A percentile compares a stretch with the other conserved stretches of the same genome.
phyloP scores from a whole-genome alignment of 2,888 invertebrate genomes.

The Oscheius sp. region DNA sequence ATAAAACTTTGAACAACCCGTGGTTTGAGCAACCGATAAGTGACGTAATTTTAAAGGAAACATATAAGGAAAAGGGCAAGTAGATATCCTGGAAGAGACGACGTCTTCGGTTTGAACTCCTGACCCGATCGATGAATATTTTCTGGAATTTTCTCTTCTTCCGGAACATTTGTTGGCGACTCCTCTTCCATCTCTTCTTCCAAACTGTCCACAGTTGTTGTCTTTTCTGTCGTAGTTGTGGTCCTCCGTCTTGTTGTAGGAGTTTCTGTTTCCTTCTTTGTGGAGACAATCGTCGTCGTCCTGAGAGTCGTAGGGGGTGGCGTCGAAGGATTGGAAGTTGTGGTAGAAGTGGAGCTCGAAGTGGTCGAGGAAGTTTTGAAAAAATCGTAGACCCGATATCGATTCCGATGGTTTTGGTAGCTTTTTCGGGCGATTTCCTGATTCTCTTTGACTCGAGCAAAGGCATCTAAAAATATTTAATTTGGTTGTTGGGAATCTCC shows the following conservation, averaged over 20 bases:
- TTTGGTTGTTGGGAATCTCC: not conserved
- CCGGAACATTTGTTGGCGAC: not conserved
- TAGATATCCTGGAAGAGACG: not conserved
- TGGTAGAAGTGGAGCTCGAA: not conserved
- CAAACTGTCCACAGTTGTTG: not conserved
- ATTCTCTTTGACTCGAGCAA: not conserved
- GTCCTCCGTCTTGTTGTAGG: not conserved
- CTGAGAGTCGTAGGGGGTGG: not conserved
- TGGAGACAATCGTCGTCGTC: not conserved
- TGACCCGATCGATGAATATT: not conserved
- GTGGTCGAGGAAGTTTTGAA: not conserved
- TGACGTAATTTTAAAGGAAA: too few relatives aligned
- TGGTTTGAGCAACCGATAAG: not conserved
- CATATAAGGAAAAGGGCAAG: not conserved
- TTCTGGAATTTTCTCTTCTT: not conserved
- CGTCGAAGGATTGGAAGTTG: not conserved
- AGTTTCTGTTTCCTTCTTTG: too few relatives aligned
- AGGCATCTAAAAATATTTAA: not conserved
- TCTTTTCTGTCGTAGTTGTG: not conserved
- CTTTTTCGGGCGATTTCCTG: not conserved
- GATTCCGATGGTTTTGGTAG: conserved; percentile 9
- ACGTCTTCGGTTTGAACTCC: not conserved
- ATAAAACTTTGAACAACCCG: not conserved
- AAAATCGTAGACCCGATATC: conserved; percentile 13
- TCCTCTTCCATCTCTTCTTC: not conserved